A percentile compares a stretch with the other conserved stretches of the same genome.
Conservation (phyloP, 2,797 vertebrate species). For the Morelia viridis region DNA sequence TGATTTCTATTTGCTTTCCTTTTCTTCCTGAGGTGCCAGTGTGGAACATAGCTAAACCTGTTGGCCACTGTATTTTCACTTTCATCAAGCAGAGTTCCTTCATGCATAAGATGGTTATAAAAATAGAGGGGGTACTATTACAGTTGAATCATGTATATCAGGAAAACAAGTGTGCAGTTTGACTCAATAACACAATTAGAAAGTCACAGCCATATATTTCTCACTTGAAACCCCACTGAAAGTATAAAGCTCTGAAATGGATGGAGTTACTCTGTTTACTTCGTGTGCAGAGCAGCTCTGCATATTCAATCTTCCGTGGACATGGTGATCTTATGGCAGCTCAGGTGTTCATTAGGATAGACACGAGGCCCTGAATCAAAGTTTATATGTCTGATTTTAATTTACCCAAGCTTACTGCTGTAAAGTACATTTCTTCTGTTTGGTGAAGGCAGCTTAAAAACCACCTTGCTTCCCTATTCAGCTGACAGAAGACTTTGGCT, state of each 20-base stretch:
- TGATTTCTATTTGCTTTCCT: neutral
- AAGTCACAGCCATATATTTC: neutral
- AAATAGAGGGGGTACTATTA: neutral
- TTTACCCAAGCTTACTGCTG: neutral
- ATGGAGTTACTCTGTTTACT: neutral
- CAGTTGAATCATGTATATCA: neutral
- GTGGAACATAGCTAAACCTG: neutral
- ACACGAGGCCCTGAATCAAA: neutral
- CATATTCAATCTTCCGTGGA: neutral
- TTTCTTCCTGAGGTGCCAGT: neutral
- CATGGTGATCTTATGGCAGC: no score
- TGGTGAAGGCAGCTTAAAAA: neutral
- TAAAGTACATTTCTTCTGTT: neutral
- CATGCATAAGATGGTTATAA: neutral
- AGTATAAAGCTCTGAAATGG: neutral
- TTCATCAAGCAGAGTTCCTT: conserved; percentile 10
- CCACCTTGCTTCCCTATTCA: neutral
- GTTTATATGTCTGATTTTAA: neutral
- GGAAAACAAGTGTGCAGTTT: neutral
- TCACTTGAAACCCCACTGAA: neutral
- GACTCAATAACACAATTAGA: neutral
- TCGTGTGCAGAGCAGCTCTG: neutral
- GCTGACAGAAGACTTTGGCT: neutral
- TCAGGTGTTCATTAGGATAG: neutral
- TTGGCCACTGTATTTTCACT: neutral